Evolutionary conservation across 1,140 invertebrate genomes (phyloP), one percentile per base, ranked within the genome.

Genomic region (Drosophila athabasca): DNA sequence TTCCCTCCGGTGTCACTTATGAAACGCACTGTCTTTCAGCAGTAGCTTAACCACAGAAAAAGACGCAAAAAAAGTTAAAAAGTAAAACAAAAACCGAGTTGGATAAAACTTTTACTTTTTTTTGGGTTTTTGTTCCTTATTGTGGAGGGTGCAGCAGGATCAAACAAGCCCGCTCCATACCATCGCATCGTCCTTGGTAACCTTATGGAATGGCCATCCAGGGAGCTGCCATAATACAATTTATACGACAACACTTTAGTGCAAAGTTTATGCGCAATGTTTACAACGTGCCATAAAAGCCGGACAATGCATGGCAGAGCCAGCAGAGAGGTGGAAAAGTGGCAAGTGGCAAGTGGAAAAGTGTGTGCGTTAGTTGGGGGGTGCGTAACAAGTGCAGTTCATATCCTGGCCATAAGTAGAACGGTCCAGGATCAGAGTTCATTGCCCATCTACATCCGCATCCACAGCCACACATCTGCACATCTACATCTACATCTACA

Each of bases 211-310:
- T 83, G 79, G 62, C 83, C 83, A 68, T 69, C 82, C 57, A 76
- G 82, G 82, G 82, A 87, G 83, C 79, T 83, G 83, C 82, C 83
- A 88, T 87, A 87, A 87, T 87, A 87, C 82, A 88, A 87, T 87
- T 87, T 88, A 87, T 87, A 88, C 78, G 82, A 88, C 83, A 87
- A 88, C 82, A 87, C 82, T 87, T 88, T 87, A 88, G 82, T 87
- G 79, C 82, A 88, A 87, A 87, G 75, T 87, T 87, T 87, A 87
- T 87, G 78, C 82, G 50, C 75, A 87, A 70, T 88, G 82, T 87
- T 87, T 87, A 87, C 82, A 87, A 88, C 82, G 15, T 79, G 79
- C 82, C 79, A 87, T 87, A 87, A 88, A 87, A 87, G 82, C 82
- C 50, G 82, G 82, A 85, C 82, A 85, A 87, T 85, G 78, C 73